phyloP scores from a whole-genome alignment of 2,113 vertebrate species.

The Taurulus bubalis region DNA sequence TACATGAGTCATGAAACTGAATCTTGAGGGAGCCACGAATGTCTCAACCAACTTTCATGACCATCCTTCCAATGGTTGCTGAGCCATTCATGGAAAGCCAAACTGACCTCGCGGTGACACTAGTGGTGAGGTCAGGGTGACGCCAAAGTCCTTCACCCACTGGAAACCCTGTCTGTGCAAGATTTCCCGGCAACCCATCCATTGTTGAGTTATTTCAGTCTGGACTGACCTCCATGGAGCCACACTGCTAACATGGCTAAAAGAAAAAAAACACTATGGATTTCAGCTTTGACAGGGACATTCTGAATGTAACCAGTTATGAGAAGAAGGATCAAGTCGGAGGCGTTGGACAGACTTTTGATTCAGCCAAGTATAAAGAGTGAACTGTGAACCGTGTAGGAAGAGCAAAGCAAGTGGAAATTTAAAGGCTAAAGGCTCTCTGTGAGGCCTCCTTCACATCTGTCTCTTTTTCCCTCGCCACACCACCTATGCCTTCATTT shows the following conservation, averaged over 20 bases:
- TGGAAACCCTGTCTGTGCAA: neutral
- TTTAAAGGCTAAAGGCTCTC: constrained; percentile 30
- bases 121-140: neutral
- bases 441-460: neutral
- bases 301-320: constrained; percentile 3
- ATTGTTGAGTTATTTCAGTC: neutral
- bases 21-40: neutral
- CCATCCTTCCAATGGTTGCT: neutral
- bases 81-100: neutral
- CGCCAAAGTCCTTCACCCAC: neutral
- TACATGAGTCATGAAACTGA: neutral
- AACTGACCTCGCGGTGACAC: neutral
- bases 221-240: neutral
- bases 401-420: constrained; percentile 23
- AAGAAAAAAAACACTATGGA: neutral
- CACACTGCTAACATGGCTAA: neutral
- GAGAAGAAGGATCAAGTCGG: constrained; percentile 8
- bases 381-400: constrained; percentile 44
- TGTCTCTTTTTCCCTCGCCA: neutral
- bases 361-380: constrained; percentile 19
- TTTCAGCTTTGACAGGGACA: neutral
- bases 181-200: neutral
- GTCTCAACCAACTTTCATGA: neutral
- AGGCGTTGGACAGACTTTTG: constrained; percentile 20
- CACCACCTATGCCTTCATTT: neutral